phyloP scores from a whole-genome alignment of 2,888 invertebrate genomes.

The Cactoblastis cactorum region DNA sequence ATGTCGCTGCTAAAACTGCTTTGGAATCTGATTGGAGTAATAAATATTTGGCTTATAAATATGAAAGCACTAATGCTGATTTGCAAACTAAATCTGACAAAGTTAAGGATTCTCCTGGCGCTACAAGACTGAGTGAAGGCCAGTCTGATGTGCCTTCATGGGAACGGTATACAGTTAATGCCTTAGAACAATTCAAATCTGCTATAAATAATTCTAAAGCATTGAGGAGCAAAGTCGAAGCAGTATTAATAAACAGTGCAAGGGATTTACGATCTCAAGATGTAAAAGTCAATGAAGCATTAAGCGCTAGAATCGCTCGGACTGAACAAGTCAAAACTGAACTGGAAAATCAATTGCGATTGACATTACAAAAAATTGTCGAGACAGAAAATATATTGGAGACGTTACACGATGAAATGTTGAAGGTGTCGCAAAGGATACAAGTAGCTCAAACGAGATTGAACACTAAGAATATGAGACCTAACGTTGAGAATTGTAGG shows the following conservation, averaged over 20 bases:
- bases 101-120: conserved; percentile 88
- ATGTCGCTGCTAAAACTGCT: conserved; percentile 87
- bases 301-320: conserved; percentile 85
- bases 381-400: conserved; percentile 67
- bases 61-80: conserved; percentile 85
- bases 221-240: conserved; percentile 85
- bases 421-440: conserved; percentile 61
- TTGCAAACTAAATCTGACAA: conserved; percentile 84
- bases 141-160: conserved; percentile 91
- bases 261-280: conserved; percentile 90
- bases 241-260: conserved; percentile 86
- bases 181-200: conserved; percentile 85
- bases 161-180: conserved; percentile 88
- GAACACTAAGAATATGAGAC: conserved; percentile 60
- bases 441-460: conserved; percentile 69
- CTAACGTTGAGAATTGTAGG: conserved; percentile 67
- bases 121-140: conserved; percentile 87
- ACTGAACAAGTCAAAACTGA: conserved; percentile 86
- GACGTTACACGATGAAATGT: conserved; percentile 61
- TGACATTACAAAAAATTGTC: conserved; percentile 61
- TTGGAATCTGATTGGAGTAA: conserved; percentile 95
- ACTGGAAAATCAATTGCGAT: conserved; percentile 83
- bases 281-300: conserved; percentile 86
- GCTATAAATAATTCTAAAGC: conserved; percentile 85
- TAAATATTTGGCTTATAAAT: conserved; percentile 88